phyloP scores from a whole-genome alignment of 2,888 invertebrate species.

The Calliscelio sp. region DNA sequence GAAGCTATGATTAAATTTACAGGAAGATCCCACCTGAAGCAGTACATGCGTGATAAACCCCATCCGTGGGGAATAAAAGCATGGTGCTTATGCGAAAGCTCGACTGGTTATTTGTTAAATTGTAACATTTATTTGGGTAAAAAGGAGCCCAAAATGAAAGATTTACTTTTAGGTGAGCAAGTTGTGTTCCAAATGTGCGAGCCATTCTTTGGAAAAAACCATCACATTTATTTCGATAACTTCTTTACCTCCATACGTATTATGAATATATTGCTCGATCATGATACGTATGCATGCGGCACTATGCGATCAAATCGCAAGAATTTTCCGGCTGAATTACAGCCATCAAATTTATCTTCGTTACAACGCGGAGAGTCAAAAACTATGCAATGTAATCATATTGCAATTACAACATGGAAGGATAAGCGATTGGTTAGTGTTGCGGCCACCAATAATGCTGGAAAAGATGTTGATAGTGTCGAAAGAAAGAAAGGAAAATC shows the following conservation, averaged over 20 bases:
- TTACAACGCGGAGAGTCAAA: constrained; percentile 9
- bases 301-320: background rate
- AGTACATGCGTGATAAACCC: background rate
- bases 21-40: background rate
- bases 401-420: too few relatives aligned
- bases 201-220: background rate
- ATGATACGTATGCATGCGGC: constrained; percentile 5
- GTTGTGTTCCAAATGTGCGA: constrained; percentile 3
- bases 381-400: background rate
- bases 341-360: background rate
- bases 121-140: background rate
- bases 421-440: too few relatives aligned
- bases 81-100: background rate
- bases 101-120: background rate
- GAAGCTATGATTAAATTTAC: background rate
- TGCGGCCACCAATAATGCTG: too few relatives aligned
- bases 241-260: background rate
- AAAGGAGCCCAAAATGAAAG: background rate
- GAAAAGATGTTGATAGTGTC: too few relatives aligned
- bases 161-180: constrained; percentile 11
- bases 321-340: background rate
- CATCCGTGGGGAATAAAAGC: background rate
- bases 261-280: background rate
- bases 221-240: constrained; percentile 7
- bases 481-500: too few relatives aligned